These are phyloP conservation scores for Sipha maydis DNA, from an alignment of 2,888 invertebrate species.

Conservation along the genomic window DNA sequence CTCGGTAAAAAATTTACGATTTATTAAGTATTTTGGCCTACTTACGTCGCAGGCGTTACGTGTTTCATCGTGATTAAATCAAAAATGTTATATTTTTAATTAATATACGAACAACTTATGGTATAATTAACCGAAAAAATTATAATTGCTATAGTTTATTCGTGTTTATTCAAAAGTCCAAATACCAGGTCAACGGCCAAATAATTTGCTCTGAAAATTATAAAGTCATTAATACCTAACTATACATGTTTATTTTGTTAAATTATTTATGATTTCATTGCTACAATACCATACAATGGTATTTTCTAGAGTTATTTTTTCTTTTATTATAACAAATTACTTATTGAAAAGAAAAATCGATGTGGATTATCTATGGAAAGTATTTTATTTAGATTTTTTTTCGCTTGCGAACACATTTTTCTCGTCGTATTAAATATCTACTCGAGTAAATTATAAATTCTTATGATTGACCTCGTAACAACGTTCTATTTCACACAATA, in stretches of 20 bases:
- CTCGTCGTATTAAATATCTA: neutral
- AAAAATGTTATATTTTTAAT: slow-evolving; percentile 47
- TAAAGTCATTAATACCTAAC: neutral
- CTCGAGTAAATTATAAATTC: slow-evolving; percentile 36
- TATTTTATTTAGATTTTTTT: neutral
- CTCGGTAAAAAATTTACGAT: neutral
- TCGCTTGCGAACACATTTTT: neutral
- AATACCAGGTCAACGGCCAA: slow-evolving; percentile 39
- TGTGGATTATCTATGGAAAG: neutral
- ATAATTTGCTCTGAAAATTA: neutral
- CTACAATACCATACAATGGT: too few relatives aligned
- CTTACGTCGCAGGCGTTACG: slow-evolving; percentile 16
- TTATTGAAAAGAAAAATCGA: neutral
- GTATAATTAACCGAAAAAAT: slow-evolving; percentile 39
- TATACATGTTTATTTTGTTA: neutral
- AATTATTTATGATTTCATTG: neutral
- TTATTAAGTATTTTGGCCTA: slow-evolving; percentile 20
- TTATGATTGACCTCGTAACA: slow-evolving; percentile 40
- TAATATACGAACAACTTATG: slow-evolving; percentile 26
- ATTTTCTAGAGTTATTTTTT: neutral
- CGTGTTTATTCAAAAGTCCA: slow-evolving; percentile 13
- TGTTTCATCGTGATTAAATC: slow-evolving; percentile 46
- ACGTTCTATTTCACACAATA: slow-evolving; percentile 42
- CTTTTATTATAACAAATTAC: neutral
- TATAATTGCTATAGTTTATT: slow-evolving; percentile 29